Percentiles rank a stretch among this genome's conserved stretches.
Conservation (phyloP, 1,140 invertebrate genomes). For the Galendromus occidentalis region DNA sequence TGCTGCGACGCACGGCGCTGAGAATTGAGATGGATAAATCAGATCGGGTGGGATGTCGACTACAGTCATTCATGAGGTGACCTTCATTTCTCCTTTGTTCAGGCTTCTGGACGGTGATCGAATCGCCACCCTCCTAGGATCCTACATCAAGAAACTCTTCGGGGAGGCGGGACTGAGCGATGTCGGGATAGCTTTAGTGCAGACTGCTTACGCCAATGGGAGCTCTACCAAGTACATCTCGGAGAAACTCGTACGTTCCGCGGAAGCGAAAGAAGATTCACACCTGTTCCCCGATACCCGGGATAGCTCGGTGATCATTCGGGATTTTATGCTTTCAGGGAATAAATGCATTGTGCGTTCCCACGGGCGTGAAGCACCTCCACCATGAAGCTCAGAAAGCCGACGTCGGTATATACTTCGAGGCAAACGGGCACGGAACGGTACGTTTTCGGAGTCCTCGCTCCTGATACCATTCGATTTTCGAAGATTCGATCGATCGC, state of each 20-base stretch:
- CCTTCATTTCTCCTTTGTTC: too few species aligned
- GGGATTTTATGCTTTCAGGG: slow-evolving; percentile 37
- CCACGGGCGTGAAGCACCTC: slow-evolving; percentile 96
- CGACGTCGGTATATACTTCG: slow-evolving; percentile 95
- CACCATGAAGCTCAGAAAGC: slow-evolving; percentile 71
- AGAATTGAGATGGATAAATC: too few species aligned
- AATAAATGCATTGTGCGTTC: slow-evolving; percentile 64
- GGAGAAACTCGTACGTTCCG: slow-evolving; percentile 45
- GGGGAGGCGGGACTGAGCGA: slow-evolving; percentile 38
- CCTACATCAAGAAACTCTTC: slow-evolving; percentile 57
- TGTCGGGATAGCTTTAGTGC: slow-evolving; percentile 64
- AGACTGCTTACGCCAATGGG: slow-evolving; percentile 97
- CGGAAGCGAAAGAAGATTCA: too few species aligned
- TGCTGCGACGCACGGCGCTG: too few species aligned
- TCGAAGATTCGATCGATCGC: too few species aligned
- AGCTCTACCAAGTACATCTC: slow-evolving; percentile 79
- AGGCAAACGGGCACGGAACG: slow-evolving; percentile 98
- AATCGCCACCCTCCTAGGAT: slow-evolving; percentile 40
- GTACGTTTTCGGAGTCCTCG: slow-evolving; percentile 29
- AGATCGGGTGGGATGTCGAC: too few species aligned
- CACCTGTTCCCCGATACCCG: too few species aligned
- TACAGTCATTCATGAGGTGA: too few species aligned
- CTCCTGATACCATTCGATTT: too few species aligned
- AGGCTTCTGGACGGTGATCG: slow-evolving; percentile 68
- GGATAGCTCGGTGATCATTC: not conserved